phyloP scores from a whole-genome alignment of 2,888 invertebrate species.

The Eupithecia insigniata region DNA sequence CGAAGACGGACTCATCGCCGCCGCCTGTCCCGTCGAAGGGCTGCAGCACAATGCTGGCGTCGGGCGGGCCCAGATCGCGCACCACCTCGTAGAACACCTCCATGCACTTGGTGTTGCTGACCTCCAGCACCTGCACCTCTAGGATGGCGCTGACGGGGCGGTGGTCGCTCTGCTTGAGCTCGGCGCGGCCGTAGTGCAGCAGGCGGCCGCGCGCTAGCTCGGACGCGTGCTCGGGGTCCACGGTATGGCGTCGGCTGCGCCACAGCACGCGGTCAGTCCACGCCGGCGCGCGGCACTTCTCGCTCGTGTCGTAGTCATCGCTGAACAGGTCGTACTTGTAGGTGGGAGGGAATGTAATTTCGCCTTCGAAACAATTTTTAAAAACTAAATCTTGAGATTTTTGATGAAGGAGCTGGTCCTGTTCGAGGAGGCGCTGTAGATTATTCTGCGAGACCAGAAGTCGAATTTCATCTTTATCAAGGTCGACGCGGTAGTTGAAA shows the following conservation, averaged over 20 bases:
- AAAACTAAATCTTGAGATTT: constrained; percentile 93
- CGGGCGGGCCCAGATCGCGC: constrained; percentile 95
- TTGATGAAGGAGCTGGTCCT: constrained; percentile 95
- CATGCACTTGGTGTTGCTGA: constrained; percentile 90
- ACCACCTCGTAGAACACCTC: constrained; percentile 93
- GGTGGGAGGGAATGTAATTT: constrained; percentile 96
- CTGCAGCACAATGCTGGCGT: constrained; percentile 94
- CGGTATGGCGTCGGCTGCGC: constrained; percentile 90
- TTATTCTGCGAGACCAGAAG: constrained; percentile 90
- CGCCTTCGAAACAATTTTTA: constrained; percentile 96
- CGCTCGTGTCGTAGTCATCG: constrained; percentile 99
- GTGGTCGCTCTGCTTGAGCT: constrained; percentile 98
- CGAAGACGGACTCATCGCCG: constrained; percentile 87
- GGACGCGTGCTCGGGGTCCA: constrained; percentile 86
- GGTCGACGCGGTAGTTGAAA: constrained; percentile 98
- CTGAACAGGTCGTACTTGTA: constrained; percentile 99
- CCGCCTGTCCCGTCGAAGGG: constrained; percentile 68
- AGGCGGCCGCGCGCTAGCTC: constrained; percentile 91
- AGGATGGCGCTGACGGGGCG: constrained; percentile 97
- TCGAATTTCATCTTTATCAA: constrained; percentile 97
- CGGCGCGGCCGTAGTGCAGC: constrained; percentile 95
- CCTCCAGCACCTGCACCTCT: constrained; percentile 93
- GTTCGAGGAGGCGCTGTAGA: constrained; percentile 89
- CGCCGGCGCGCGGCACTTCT: constrained; percentile 98
- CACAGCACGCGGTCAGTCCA: constrained; percentile 99